Percentiles rank a stretch among this genome's conserved stretches.
phyloP scores from a whole-genome alignment of 30 jellyfish, hydroid and myxozoan genomes.

The Hydra vulgaris region DNA sequence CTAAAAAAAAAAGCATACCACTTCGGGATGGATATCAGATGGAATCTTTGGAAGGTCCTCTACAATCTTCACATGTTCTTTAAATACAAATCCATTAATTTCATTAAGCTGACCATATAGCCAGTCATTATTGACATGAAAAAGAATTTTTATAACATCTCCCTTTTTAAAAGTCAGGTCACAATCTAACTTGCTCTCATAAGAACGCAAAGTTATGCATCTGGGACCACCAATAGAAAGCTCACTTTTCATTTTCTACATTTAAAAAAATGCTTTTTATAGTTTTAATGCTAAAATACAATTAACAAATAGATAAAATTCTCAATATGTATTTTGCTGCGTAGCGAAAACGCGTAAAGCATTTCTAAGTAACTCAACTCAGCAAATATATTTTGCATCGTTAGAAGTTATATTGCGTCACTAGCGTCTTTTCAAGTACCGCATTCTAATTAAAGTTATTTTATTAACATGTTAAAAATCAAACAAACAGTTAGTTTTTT shows the following conservation, averaged over 20 bases:
- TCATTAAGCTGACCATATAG: neutral
- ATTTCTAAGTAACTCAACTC: no score
- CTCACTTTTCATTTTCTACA: neutral
- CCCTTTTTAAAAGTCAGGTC: neutral
- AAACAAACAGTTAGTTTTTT: no score
- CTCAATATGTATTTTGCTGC: no score
- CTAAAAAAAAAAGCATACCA: neutral
- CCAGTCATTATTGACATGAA: conserved; percentile 3
- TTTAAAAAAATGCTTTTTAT: no score
- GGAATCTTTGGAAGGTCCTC: neutral
- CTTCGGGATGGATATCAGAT: neutral
- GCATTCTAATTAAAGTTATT: no score
- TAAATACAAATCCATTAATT: neutral
- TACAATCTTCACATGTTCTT: neutral
- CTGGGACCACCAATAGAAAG: neutral
- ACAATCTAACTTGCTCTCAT: neutral
- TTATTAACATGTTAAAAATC: no score
- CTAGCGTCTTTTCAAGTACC: no score
- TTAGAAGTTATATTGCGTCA: no score
- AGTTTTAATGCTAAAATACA: no score
- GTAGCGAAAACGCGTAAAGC: no score
- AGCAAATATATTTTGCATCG: no score
- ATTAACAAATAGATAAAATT: no score
- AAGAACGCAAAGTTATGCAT: neutral
- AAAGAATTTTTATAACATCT: neutral